Evolutionary conservation across 2,888 invertebrate genomes (phyloP).

Genomic region (Heliconius sara): DNA sequence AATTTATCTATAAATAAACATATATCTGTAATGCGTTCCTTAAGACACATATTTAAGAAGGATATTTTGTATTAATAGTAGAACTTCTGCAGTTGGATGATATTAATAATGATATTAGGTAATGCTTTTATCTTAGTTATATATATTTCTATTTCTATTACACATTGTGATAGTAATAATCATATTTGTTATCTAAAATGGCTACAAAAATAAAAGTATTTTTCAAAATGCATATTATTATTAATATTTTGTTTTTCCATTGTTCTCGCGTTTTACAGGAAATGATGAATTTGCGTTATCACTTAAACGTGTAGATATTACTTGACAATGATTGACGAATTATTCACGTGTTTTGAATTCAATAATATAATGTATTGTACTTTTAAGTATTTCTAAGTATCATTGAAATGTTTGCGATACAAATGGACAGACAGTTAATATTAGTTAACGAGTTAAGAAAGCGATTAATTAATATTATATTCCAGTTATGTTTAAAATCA

Average conservation of each 20-base stretch:
- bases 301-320: conserved; percentile 12
- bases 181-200: not conserved
- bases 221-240: not conserved
- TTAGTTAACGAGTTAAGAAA: not conserved
- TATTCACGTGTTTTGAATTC: conserved; percentile 1
- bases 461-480: conserved; percentile 4
- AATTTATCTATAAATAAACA: too few relatives aligned
- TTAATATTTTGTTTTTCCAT: not conserved
- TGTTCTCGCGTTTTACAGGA: not conserved
- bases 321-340: conserved; percentile 17
- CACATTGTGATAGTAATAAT: not conserved
- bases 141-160: not conserved
- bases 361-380: not conserved
- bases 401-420: not conserved
- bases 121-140: not conserved
- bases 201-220: not conserved
- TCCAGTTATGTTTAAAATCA: conserved; percentile 5
- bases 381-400: not conserved
- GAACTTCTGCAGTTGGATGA: too few relatives aligned
- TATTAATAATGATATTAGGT: not conserved
- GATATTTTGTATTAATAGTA: too few relatives aligned
- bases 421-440: conserved; percentile 2
- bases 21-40: too few relatives aligned
- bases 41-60: too few relatives aligned
- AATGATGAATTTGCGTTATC: conserved; percentile 12